These are phyloP conservation scores for Pangasius macronema DNA, from an alignment of 2,797 vertebrate genomes.

Conservation along the genomic window DNA sequence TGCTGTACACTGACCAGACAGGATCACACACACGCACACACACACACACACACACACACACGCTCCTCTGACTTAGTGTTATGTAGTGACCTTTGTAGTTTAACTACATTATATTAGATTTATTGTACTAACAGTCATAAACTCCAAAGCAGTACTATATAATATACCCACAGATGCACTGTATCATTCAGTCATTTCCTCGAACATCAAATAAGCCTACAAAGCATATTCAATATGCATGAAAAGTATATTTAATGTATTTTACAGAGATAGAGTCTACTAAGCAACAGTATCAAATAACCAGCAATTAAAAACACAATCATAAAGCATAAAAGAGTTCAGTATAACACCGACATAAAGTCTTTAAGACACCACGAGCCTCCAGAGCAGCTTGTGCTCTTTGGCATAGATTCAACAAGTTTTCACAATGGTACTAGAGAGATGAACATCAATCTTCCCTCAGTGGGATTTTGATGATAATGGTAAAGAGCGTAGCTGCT, in stretches of 20 bases:
- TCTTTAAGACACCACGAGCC: neutral
- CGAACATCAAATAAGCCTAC: neutral
- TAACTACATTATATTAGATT: neutral
- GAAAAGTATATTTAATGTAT: neutral
- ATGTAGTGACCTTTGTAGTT: neutral
- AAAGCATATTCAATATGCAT: neutral
- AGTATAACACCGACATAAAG: neutral
- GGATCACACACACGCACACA: neutral
- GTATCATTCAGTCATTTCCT: neutral
- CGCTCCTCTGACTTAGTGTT: neutral
- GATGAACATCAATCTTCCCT: neutral
- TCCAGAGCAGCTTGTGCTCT: neutral
- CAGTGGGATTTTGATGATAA: neutral
- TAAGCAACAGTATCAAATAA: neutral
- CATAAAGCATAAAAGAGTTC: neutral
- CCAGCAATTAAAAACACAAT: neutral
- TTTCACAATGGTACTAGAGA: neutral
- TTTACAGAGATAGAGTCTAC: neutral
- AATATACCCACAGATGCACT: neutral
- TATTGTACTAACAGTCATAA: neutral
- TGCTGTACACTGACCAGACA: slow-evolving; percentile 16
- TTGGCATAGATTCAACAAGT: neutral
- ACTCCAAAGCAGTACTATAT: neutral
- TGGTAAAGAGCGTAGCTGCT: neutral
- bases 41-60: neutral